Evolutionary conservation across 2,113 vertebrate genomes (phyloP), one percentile per base, ranked within the genome.

Genomic region (Brachyhypopomus gauderio): DNA sequence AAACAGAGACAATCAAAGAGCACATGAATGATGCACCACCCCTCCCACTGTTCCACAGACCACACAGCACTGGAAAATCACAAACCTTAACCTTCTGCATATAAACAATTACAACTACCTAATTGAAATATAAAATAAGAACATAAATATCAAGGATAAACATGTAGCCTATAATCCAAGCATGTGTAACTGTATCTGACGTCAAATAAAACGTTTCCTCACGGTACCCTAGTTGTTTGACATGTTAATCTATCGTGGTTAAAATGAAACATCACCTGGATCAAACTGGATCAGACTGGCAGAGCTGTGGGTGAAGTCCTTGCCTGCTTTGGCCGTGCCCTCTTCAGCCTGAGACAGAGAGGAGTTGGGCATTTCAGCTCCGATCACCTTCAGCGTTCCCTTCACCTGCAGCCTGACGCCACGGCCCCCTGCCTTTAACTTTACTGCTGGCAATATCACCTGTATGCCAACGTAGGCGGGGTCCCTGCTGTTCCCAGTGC

Each of bases 281-380:
- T 94, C 92, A 52, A 95, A 94, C 89, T 94, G 93, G 78, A 93
- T 86, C 20, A 92, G 90, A 23, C 25, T 77, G 0, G 85, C 87
- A 0, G 85, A 83, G 86, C 91, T 93, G 88, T 90, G 92, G 4
- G 88, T 93, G 84, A 95, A 94, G 34, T 94, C 92, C 77, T 79
- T 88, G 56, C 88, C 91, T 1, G 67, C 64, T 92, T 88, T 89
- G 62, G 91, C 89, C 0, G 89, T 91, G 62, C 91, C 89, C 38
- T 93, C 93, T 71, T 88, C 85, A 74, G 90, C 91, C 93, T 95
- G 87, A 52, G 84, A 86, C 45, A 79, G 71, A 69, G 75, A 4
- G 79, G 66, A 55, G 1, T 41, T 71, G 69, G 72, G 12, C 7
- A 4, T 56, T 60, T 8, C 5, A 30, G 30, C 30, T 1, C 30